A percentile compares a stretch with the other conserved stretches of the same genome.
Evolutionary conservation across 2,113 vertebrate genomes (phyloP).

Genomic region (Melospiza georgiana): DNA sequence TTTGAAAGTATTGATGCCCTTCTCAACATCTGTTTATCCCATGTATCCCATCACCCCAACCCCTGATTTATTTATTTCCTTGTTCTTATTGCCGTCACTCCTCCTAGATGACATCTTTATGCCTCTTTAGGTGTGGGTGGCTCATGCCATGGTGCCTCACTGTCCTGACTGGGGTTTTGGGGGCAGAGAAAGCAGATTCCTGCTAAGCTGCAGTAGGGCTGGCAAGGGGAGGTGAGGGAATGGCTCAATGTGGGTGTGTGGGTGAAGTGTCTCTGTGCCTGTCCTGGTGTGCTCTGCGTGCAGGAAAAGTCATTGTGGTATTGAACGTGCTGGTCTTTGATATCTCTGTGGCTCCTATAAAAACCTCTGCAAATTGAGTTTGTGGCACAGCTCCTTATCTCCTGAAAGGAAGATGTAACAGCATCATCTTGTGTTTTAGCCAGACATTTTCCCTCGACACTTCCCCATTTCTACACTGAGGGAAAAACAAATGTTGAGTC

Average conservation of each 20-base stretch:
- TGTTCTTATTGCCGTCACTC: background rate
- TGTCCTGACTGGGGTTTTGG: background rate
- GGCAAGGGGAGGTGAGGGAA: background rate
- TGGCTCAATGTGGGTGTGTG: background rate
- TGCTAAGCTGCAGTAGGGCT: background rate
- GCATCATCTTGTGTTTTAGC: conserved; percentile 14
- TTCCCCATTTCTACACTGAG: background rate
- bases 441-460: background rate
- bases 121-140: background rate
- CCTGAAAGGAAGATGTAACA: background rate
- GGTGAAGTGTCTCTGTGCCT: conserved; percentile 14
- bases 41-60: background rate
- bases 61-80: background rate
- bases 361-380: conserved; percentile 1
- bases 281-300: background rate
- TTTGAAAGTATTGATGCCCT: background rate
- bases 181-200: background rate
- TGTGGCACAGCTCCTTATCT: background rate
- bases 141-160: background rate
- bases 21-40: background rate
- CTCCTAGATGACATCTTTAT: background rate
- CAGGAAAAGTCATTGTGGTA: conserved; percentile 35
- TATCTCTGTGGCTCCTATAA: background rate
- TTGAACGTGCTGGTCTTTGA: background rate
- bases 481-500: background rate